Evolutionary conservation across 2,797 vertebrate species (phyloP), one percentile per base, ranked within the genome.

Genomic region (Phoebastria nigripes): DNA sequence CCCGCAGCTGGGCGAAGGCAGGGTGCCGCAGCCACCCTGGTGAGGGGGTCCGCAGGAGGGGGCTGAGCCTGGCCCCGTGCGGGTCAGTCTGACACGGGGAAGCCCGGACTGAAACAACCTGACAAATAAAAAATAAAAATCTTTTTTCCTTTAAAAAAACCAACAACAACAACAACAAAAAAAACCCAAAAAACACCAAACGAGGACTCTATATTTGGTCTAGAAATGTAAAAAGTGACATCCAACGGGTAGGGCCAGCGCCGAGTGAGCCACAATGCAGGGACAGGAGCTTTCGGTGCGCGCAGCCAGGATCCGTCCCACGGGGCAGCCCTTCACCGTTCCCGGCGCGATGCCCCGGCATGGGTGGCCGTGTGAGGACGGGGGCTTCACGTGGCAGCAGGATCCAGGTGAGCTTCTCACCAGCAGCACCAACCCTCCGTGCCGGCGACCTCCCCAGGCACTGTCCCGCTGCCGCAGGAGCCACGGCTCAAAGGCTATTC

Each of bases 151-250:
- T 21, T 71, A 55, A 90, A 73, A 77, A 62, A 17, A 25, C 11
- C 12, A 20, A 22, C 11, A 52, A 29, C 29, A 52, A 29, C 12
- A 13, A 29, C 9, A 67, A 65, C 52, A 56, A 41, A 37, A 6
- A 15, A 26, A 31, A 52, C 3, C 21, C 41, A 70, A 37, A 46
- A 21, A 11, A 42, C 42, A 42, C 41, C 6, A 17, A 41, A 70
- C 17, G 59, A 87, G 89, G 96, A 90, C 92, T 94, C 94, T 85
- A 12, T 96, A 96, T 97, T 97, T 97, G 97, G 97, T 97, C 97
- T 98, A 96, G 95, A 97, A 97, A 96, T 82, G 93, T 90, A 97
- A 96, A 97, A 97, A 97, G 95, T 49, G 24, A 84, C 55, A 93
- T 93, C 92, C 84, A 25, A 51, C 11, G 22, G 44, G 70, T 44